A percentile compares a stretch with the other conserved stretches of the same genome.
These are phyloP conservation scores for Syngnathus rostellatus DNA, from an alignment of 2,797 vertebrate species.

Conservation along the genomic window DNA sequence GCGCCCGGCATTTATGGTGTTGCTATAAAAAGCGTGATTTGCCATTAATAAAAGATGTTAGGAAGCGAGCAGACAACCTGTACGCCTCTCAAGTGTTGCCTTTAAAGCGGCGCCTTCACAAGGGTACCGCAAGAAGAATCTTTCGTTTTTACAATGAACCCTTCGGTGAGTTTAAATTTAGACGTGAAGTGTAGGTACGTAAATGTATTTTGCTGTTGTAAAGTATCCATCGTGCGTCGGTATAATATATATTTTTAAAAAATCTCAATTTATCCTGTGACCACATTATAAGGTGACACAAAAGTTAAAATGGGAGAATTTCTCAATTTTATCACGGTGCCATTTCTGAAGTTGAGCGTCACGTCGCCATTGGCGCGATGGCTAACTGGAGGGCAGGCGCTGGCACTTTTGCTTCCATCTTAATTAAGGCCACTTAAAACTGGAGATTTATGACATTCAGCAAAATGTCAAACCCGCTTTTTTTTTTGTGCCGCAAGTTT, in stretches of 20 bases:
- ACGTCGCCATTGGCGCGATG: neutral
- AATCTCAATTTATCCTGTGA: too few species aligned
- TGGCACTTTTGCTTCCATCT: conserved; percentile 8
- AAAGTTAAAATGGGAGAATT: neutral
- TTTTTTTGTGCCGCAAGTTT: conserved; percentile 9
- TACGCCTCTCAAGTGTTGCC: conserved; percentile 26
- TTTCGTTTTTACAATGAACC: conserved; percentile 25
- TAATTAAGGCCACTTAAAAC: conserved; percentile 23
- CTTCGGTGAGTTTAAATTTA: neutral
- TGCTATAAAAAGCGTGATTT: conserved; percentile 9
- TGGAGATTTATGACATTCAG: conserved; percentile 25
- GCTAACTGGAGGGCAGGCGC: neutral
- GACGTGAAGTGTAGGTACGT: conserved; percentile 11
- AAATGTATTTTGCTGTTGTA: conserved; percentile 40
- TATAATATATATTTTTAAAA: conserved; percentile 24
- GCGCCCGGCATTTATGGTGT: conserved; percentile 23
- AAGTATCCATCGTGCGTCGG: conserved; percentile 37
- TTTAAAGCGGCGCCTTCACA: conserved; percentile 26
- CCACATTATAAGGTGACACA: too few species aligned
- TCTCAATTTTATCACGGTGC: conserved; percentile 39
- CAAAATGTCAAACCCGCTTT: conserved; percentile 31
- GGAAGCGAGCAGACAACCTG: conserved; percentile 24
- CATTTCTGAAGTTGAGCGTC: conserved; percentile 34
- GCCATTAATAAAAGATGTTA: conserved; percentile 12
- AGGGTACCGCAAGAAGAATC: conserved; percentile 16